Evolutionary conservation across 2,113 vertebrate genomes (phyloP).

Genomic region (Turdus rufiventris): DNA sequence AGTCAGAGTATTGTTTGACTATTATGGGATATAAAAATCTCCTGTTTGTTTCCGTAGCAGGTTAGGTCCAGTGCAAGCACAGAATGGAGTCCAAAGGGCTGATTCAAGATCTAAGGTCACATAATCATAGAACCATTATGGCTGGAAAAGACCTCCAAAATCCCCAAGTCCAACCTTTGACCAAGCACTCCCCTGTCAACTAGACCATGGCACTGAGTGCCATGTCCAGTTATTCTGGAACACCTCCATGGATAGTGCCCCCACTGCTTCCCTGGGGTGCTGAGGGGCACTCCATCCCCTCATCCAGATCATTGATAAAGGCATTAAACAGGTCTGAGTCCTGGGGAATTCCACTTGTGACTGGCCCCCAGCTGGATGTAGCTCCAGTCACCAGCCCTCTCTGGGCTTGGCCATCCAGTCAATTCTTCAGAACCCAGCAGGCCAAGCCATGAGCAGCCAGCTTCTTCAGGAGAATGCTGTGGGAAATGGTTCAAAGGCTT

Average conservation of each 20-base stretch:
- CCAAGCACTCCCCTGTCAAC: rapidly evolving
- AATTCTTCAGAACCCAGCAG: not conserved
- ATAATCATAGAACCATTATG: not conserved
- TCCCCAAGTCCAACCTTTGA: not conserved
- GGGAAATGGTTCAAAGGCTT: not conserved
- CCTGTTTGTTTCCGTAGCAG: not conserved
- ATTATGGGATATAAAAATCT: not conserved
- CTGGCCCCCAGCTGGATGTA: not conserved
- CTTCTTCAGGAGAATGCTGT: not conserved
- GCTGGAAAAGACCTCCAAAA: not conserved
- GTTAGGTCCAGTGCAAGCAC: not conserved
- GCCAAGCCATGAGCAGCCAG: not conserved
- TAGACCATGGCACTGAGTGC: not conserved
- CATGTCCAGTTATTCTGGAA: not conserved
- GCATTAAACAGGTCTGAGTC: not conserved
- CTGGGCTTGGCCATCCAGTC: not conserved
- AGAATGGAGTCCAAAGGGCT: not conserved
- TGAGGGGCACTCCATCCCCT: not conserved
- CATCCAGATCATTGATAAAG: rapidly evolving
- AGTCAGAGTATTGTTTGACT: not conserved
- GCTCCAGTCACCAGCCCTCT: not conserved
- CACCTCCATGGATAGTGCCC: not conserved
- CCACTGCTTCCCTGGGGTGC: not conserved
- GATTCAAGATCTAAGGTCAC: not conserved
- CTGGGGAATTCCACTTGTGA: not conserved